Percentiles rank a stretch among this genome's conserved stretches.
Evolutionary conservation across 2,797 vertebrate genomes (phyloP).

Genomic region (Bovichtus diacanthus): DNA sequence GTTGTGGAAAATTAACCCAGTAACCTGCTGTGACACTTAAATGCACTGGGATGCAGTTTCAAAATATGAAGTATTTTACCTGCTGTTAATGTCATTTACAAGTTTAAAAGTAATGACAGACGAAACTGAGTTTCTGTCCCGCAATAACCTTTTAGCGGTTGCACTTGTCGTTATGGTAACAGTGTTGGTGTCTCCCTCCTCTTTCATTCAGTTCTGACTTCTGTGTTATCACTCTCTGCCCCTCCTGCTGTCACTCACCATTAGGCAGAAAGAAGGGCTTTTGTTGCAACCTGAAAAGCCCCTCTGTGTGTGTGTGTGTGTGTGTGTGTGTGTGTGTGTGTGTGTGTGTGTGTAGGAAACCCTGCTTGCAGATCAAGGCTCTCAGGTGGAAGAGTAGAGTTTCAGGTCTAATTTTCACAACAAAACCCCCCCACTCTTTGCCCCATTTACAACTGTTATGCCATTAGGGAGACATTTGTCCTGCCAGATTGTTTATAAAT

Average conservation of each 20-base stretch:
- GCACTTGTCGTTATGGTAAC: conserved; percentile 32
- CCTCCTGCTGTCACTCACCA: conserved; percentile 44
- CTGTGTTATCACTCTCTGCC: conserved; percentile 49
- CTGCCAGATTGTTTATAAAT: conserved; percentile 39
- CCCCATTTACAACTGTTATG: conserved; percentile 30
- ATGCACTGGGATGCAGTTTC: conserved; percentile 14
- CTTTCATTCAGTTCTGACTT: conserved; percentile 48
- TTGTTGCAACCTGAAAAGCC: conserved; percentile 72
- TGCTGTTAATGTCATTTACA: conserved; percentile 38
- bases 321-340: not conserved
- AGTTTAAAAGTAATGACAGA: conserved; percentile 21
- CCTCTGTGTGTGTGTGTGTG: conserved; percentile 19
- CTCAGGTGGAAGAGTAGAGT: conserved; percentile 65
- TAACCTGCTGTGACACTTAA: conserved; percentile 54
- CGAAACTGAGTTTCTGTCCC: conserved; percentile 25
- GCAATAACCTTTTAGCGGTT: conserved; percentile 49
- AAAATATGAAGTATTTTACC: conserved; percentile 19
- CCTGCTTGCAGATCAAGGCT: conserved; percentile 57
- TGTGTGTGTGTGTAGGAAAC: conserved; percentile 60
- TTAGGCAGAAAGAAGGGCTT: conserved; percentile 62
- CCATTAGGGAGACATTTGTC: conserved; percentile 36
- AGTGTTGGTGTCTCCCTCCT: conserved; percentile 6
- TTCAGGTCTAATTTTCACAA: conserved; percentile 58
- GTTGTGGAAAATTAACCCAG: conserved; percentile 50
- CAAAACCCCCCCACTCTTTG: conserved; percentile 32